Base-by-base conservation (phyloP, 2,888 invertebrate genomes). In the Patella ulyssiponensis region DNA sequence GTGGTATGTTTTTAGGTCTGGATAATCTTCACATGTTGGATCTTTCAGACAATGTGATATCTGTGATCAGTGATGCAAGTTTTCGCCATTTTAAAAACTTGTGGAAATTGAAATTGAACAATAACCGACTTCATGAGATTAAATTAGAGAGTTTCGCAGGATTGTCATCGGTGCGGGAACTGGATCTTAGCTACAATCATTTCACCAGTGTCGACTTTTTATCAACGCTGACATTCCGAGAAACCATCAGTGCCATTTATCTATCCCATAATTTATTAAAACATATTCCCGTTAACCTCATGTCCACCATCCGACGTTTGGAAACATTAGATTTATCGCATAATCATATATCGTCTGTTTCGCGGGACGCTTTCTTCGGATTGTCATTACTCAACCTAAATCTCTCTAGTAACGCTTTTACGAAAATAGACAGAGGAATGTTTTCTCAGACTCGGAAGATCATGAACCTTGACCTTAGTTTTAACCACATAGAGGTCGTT, bases 401-500 rank as follows among this genome's bases (percentile, higher is more conserved):
- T 20, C 78, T 88, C 44, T 75, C 80, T 44, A 78, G 82, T 11
- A 88, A 88, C 77, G 74, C 82, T 51, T 76, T 88, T 15, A 79
- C 78, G 3, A 78, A 82, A 72, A 77, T 88, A 20, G 80, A 79
- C 51, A 75, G 82, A 27, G 78, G 79, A 11, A 83, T 83, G 71
- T 86, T 88, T 56, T 77, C 80, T 54, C 83, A 83, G 15, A 78
- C 78, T 3, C 76, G 79, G 73, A 81, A 82, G 71, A 83, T 88
- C 52, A 79, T 81, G 20, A 58, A 79, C 52, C 71, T 88, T 69
- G 83, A 87, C 74, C 70, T 87, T 12, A 83, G 85, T 77, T 69
- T 78, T 33, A 88, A 87, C 75, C 64, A 79, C 12, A 81, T 88
- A n/a, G 69, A 58, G 2, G 74, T 75, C 12, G 80, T 88, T 51